Percentiles rank a stretch among this genome's conserved stretches.
These are phyloP conservation scores for Peromyscus aztecus DNA, from an alignment of 2,797 vertebrate genomes.

Conservation along the genomic window DNA sequence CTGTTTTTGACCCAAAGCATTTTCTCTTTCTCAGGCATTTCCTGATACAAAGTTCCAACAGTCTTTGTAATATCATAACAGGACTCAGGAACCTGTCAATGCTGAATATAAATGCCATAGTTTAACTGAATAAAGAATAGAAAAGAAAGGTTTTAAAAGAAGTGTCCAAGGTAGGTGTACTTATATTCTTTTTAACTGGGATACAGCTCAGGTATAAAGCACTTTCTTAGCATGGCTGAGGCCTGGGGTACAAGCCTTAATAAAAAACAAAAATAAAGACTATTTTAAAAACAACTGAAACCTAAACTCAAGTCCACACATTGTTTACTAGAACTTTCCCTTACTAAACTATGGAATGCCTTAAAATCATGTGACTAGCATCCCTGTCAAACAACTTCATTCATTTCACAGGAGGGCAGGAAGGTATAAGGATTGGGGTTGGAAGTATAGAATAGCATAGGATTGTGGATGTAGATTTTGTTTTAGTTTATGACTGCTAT, in stretches of 20 bases:
- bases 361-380: neutral
- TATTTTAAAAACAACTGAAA: neutral
- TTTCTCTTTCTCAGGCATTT: neutral
- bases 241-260: neutral
- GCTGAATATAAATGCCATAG: neutral
- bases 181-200: too few relatives aligned
- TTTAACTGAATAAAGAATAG: constrained; percentile 2
- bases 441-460: neutral
- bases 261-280: neutral
- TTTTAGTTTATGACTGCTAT: neutral
- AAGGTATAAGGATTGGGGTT: neutral
- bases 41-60: neutral
- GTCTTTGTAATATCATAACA: constrained; percentile 11
- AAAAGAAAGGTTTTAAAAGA: constrained; percentile 37
- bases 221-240: neutral
- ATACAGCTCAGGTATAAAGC: neutral
- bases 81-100: neutral
- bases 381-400: constrained; percentile 19
- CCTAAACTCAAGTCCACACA: constrained; percentile 1
- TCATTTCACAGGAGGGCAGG: neutral
- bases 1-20: neutral
- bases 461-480: neutral
- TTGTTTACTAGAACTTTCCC: neutral
- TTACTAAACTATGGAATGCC: neutral
- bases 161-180: neutral